These are phyloP conservation scores for Stegastes partitus DNA, from an alignment of 2,113 vertebrate genomes.

Conservation along the genomic window DNA sequence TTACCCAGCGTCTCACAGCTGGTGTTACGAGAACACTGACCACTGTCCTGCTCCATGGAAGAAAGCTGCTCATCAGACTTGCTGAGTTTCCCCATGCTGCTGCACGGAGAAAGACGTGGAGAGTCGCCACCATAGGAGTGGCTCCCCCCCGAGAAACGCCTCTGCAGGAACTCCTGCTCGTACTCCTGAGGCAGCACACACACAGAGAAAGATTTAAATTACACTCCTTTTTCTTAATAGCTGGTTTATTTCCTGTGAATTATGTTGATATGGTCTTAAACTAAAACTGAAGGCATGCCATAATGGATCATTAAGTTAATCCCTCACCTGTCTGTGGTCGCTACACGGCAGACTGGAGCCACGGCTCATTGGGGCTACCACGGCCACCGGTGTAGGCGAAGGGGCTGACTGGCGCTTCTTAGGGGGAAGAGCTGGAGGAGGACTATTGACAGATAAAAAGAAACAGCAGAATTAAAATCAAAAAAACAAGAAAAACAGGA, in stretches of 20 bases:
- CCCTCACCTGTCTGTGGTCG: constrained; percentile 92
- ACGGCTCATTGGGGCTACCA: constrained; percentile 97
- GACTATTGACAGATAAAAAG: constrained; percentile 56
- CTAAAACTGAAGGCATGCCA: not conserved
- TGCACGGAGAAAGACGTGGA: constrained; percentile 94
- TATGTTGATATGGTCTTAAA: not conserved
- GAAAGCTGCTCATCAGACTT: constrained; percentile 97
- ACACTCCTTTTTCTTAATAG: no score
- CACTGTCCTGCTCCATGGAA: constrained; percentile 95
- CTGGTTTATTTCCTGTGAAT: not conserved
- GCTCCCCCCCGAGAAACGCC: constrained; percentile 95
- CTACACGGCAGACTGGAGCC: constrained; percentile 94
- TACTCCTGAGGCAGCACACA: constrained; percentile 86
- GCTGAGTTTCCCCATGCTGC: constrained; percentile 97
- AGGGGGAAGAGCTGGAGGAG: constrained; percentile 93
- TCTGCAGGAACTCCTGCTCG: constrained; percentile 93
- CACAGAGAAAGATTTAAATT: not conserved
- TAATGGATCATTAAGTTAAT: not conserved
- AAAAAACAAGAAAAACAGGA: not conserved
- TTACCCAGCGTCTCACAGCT: constrained; percentile 98
- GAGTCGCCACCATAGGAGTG: constrained; percentile 96
- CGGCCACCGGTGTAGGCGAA: constrained; percentile 94
- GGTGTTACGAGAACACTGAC: constrained; percentile 98
- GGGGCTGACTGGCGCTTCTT: constrained; percentile 96
- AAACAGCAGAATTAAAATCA: constrained; percentile 25